These are phyloP conservation scores for Saxidomus purpurata DNA, from an alignment of 1,140 invertebrate genomes.

Conservation along the genomic window DNA sequence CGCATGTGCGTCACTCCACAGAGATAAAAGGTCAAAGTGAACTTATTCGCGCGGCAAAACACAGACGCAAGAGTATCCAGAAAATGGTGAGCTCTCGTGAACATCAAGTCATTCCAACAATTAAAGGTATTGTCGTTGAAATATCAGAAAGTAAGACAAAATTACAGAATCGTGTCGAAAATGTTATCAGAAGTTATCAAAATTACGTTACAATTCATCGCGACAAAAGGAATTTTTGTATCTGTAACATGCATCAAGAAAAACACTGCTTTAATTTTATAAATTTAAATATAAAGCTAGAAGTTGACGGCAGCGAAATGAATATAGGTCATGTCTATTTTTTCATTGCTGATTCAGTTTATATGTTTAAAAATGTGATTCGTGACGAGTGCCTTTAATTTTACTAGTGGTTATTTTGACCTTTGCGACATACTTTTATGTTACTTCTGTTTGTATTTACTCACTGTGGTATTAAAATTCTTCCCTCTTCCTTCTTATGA, in stretches of 20 bases:
- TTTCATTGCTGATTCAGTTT: constrained; percentile 46
- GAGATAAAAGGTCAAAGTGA: constrained; percentile 43
- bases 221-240: constrained; percentile 38
- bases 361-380: constrained; percentile 44
- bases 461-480: no score
- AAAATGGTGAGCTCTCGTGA: background rate
- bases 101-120: background rate
- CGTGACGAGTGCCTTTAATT: no score
- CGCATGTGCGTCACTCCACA: constrained; percentile 40
- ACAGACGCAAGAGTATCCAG: constrained; percentile 17
- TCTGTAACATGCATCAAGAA: no score
- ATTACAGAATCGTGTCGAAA: constrained; percentile 26
- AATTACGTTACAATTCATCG: constrained; percentile 28
- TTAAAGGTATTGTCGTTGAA: constrained; percentile 43
- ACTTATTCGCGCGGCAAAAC: constrained; percentile 35
- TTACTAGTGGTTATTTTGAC: no score
- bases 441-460: no score
- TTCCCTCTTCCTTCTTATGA: no score
- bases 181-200: constrained; percentile 7
- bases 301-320: no score
- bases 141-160: constrained; percentile 42
- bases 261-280: no score
- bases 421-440: no score
- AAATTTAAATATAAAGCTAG: no score
- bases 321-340: background rate